A percentile compares a stretch with the other conserved stretches of the same genome.
Conservation (phyloP, 2,113 vertebrate species). For the Planiliza haematocheilus region DNA sequence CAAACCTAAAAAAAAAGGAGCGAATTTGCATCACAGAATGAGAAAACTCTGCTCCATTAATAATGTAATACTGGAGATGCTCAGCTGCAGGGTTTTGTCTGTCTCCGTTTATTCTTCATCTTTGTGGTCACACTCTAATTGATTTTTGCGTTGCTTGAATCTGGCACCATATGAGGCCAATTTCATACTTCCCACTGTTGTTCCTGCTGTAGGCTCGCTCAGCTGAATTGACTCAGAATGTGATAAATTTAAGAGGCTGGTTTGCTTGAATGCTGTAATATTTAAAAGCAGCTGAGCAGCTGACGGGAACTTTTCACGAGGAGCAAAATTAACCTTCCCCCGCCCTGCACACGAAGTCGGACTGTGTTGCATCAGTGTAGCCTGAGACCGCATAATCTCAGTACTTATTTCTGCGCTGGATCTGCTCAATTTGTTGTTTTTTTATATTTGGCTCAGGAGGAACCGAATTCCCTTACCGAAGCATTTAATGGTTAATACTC, state of each 20-base stretch:
- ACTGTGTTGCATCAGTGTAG: not conserved
- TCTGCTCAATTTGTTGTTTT: too few species aligned
- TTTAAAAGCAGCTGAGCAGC: conserved; percentile 20
- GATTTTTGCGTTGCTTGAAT: conserved; percentile 36
- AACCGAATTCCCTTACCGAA: not conserved
- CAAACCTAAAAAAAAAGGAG: too few species aligned
- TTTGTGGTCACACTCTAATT: conserved; percentile 41
- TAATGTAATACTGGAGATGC: not conserved
- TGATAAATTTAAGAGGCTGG: conserved; percentile 12
- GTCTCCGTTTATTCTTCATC: conserved; percentile 30
- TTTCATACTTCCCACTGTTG: conserved; percentile 57
- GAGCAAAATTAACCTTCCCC: not conserved
- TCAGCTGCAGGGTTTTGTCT: conserved; percentile 15
- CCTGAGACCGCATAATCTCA: not conserved
- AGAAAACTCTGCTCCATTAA: not conserved
- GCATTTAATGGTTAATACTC: conserved; percentile 3
- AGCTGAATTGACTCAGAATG: conserved; percentile 34
- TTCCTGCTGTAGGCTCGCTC: conserved; percentile 11
- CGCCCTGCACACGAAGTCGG: not conserved
- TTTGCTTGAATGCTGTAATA: conserved; percentile 18
- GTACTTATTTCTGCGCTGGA: too few species aligned
- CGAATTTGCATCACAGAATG: not conserved
- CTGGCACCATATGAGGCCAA: conserved; percentile 37
- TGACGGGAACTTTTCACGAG: not conserved
- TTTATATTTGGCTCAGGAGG: not conserved